Evolutionary conservation across 2,888 invertebrate genomes (phyloP), one percentile per base, ranked within the genome.

Genomic region (Xanthorhoe spadicearia): DNA sequence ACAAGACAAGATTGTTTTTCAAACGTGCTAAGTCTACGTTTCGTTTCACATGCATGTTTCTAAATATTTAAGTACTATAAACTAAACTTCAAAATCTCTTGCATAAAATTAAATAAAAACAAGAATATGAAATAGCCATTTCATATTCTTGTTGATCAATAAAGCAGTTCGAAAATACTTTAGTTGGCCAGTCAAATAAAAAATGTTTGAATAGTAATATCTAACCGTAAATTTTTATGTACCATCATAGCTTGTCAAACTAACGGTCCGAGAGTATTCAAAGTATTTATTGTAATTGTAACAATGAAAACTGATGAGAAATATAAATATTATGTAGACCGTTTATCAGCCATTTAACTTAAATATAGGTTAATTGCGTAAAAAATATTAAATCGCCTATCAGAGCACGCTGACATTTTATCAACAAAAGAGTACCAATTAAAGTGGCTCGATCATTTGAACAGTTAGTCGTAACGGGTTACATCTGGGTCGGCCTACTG

Each of bases 391-490:
- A 56, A 68, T 64, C 61, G 28, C 13, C 46, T 68, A 61, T 74
- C 74, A 71, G 67, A 72, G 64, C 68, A 70, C 71, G 76, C 76
- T 85, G 83, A 84, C 83, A 84, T 86, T 85, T 85, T 70, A 77
- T 74, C 76, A 79, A 82, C 84, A 85, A 84, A 83, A 77, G 78
- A 69, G 74, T 74, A 73, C 73, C 84, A 88, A 87, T 87, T 88
- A 88, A 83, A 83, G 76, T 74, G 76, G 76, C 73, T 78, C 83
- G 83, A 81, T 86, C 84, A 85, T 85, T 87, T 81, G 78, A 88
- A 92, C 93, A 89, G 93, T 93, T 92, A 92, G 82, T 69, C 74
- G 86, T 92, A 92, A 90, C 92, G 92, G 89, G 84, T 79, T 73
- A 84, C 87, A 89, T 86, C 87, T 88, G 84, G 87, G 85, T 77